Evolutionary conservation across 2,113 vertebrate genomes (phyloP).

Genomic region (Gorsachius goisagi): DNA sequence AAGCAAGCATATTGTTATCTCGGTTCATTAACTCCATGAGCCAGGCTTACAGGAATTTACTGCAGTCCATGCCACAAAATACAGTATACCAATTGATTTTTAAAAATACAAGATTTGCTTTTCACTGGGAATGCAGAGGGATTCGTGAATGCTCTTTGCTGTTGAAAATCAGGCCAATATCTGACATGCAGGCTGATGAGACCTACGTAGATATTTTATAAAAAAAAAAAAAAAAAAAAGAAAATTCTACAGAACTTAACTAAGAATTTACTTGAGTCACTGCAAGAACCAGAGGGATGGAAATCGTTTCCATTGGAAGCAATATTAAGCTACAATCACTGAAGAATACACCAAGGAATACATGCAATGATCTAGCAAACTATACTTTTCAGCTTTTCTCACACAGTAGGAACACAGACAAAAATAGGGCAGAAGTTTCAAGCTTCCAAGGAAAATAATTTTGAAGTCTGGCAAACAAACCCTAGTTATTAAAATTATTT

Average conservation of each 20-base stretch:
- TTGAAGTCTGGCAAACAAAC: background rate
- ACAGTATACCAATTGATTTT: background rate
- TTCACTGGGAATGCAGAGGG: background rate
- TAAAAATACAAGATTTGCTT: background rate
- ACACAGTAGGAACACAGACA: background rate
- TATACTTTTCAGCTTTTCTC: background rate
- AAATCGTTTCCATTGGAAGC: background rate
- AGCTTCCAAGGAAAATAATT: background rate
- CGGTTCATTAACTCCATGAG: background rate
- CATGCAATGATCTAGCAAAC: background rate
- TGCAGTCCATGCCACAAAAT: background rate
- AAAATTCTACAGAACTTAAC: background rate
- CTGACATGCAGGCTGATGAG: background rate
- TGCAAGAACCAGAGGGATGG: background rate
- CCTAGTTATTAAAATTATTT: background rate
- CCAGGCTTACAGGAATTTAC: background rate
- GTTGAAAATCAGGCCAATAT: background rate
- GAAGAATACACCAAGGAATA: background rate
- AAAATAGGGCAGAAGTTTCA: background rate
- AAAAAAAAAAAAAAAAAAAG: background rate
- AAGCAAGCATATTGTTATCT: background rate
- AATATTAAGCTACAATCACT: background rate
- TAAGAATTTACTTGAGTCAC: conserved; percentile 10
- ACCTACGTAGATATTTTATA: background rate
- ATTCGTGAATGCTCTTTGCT: background rate